A percentile compares a stretch with the other conserved stretches of the same genome.
These are phyloP conservation scores for Lepilemur septentrionalis DNA, from an alignment of 2,797 vertebrate species.

Conservation along the genomic window DNA sequence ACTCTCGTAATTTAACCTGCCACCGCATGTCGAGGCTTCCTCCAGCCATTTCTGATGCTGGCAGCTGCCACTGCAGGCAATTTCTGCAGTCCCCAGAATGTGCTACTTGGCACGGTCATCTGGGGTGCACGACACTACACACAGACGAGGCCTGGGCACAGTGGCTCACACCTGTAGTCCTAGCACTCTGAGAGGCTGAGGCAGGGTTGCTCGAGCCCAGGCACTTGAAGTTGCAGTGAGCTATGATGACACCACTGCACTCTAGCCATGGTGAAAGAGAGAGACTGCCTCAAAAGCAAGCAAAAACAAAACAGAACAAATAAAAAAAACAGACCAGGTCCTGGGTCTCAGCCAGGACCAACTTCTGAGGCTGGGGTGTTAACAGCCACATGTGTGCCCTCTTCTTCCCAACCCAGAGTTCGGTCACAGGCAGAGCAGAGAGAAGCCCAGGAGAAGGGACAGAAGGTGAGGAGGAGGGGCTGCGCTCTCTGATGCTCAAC, in stretches of 20 bases:
- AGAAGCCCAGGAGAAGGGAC: background rate
- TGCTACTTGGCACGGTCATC: no score
- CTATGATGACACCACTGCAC: background rate
- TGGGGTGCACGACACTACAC: background rate
- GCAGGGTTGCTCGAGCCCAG: background rate
- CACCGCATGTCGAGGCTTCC: background rate
- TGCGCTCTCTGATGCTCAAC: background rate
- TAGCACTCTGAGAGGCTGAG: background rate
- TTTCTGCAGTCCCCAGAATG: background rate
- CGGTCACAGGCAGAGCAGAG: background rate
- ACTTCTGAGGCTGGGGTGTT: background rate
- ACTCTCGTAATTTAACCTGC: accelerated
- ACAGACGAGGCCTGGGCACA: background rate
- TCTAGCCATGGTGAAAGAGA: background rate
- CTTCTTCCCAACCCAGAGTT: background rate
- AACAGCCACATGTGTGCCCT: accelerated
- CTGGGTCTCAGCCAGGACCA: background rate
- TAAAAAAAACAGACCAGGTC: background rate
- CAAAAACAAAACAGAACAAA: background rate
- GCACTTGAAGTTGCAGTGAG: background rate
- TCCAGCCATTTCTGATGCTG: background rate
- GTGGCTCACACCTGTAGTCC: background rate
- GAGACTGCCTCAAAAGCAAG: background rate
- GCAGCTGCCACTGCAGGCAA: background rate
- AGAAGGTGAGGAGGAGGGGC: background rate